Conservation (phyloP, 2,797 vertebrate genomes). For the Lophotriccus pileatus region DNA sequence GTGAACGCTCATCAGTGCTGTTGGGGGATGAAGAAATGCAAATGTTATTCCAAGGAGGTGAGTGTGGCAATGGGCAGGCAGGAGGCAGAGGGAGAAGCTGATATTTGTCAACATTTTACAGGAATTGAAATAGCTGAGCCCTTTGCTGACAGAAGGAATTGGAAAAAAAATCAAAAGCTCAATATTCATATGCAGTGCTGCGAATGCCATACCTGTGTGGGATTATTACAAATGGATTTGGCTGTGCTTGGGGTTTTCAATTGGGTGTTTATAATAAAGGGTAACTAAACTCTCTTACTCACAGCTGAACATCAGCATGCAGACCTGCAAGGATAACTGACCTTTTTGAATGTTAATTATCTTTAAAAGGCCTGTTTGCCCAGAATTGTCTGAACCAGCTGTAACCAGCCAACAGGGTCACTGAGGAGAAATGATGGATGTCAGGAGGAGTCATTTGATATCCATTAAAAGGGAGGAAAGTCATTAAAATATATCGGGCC, state of each 20-base stretch:
- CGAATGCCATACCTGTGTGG: not conserved
- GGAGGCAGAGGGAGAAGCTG: not conserved
- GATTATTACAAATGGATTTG: constrained; percentile 21
- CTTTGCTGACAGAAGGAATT: not conserved
- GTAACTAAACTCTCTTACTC: not conserved
- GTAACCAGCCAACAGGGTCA: constrained; percentile 46
- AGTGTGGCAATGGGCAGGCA: not conserved
- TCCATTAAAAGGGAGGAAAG: constrained; percentile 51
- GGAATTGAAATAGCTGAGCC: not conserved
- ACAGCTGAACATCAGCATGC: constrained; percentile 48
- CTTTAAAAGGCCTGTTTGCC: constrained; percentile 60
- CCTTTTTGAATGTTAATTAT: constrained; percentile 71
- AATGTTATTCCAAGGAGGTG: not conserved
- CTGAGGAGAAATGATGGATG: constrained; percentile 39
- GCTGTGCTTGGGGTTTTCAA: constrained; percentile 1
- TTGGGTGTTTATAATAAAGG: not conserved
- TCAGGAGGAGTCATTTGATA: constrained; percentile 45
- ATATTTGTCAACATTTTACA: not conserved
- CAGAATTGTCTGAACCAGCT: constrained; percentile 54
- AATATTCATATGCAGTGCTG: not conserved
- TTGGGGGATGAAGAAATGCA: not conserved
- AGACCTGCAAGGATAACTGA: constrained; percentile 58
- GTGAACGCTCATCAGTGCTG: not conserved
- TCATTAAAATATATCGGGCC: constrained; percentile 58
- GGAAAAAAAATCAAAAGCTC: not conserved